Percentiles rank a stretch among this genome's conserved stretches.
Conservation (phyloP, 2,113 vertebrate genomes). For the Puma concolor region DNA sequence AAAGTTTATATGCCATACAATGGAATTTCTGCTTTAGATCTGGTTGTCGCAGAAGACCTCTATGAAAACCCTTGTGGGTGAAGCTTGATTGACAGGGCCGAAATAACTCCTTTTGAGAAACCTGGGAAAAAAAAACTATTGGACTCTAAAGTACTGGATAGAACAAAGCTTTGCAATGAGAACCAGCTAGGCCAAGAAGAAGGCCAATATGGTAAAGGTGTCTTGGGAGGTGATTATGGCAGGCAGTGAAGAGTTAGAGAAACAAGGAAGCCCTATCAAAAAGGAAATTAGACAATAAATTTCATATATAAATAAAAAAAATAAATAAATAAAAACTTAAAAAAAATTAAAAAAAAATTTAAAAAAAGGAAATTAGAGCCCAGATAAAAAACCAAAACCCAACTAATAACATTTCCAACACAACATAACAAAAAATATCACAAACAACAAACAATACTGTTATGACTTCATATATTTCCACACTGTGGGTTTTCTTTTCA, state of each 20-base stretch:
- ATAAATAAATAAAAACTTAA: too few relatives aligned
- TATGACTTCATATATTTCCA: neutral
- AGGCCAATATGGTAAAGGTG: neutral
- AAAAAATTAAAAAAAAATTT: too few relatives aligned
- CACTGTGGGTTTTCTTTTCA: neutral
- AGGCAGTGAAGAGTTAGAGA: neutral
- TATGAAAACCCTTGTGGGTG: neutral
- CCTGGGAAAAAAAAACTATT: neutral
- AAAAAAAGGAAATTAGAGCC: neutral
- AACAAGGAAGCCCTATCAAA: neutral
- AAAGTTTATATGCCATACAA: neutral
- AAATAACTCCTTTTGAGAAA: neutral
- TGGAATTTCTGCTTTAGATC: neutral
- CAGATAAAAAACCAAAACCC: neutral
- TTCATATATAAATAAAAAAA: too few relatives aligned
- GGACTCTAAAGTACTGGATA: accelerated
- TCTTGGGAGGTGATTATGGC: too few relatives aligned
- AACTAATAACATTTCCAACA: neutral
- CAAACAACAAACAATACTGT: neutral
- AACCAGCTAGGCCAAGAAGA: neutral
- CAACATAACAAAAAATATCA: neutral
- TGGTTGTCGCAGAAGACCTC: neutral
- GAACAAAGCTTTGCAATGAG: accelerated
- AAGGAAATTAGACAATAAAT: neutral
- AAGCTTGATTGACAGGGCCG: neutral